Evolutionary conservation across 2,113 vertebrate genomes (phyloP).

Genomic region (Pedionomus torquatus): DNA sequence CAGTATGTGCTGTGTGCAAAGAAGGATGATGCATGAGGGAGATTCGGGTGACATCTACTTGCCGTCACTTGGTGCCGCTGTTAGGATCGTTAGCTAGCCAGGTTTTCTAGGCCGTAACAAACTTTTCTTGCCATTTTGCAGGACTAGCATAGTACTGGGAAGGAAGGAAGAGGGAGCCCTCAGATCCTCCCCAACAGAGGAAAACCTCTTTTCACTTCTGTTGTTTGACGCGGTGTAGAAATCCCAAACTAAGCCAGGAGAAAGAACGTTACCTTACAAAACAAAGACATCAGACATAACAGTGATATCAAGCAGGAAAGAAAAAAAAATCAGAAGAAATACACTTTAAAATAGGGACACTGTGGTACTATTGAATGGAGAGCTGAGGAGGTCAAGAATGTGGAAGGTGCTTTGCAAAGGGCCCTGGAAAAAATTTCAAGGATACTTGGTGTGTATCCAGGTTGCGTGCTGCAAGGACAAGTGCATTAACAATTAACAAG

Average conservation of each 20-base stretch:
- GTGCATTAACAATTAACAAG: too few species aligned
- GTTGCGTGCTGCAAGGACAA: not conserved
- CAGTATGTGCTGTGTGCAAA: not conserved
- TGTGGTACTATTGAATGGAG: not conserved
- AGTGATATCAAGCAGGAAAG: not conserved
- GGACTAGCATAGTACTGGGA: not conserved
- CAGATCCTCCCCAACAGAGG: not conserved
- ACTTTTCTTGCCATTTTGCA: not conserved
- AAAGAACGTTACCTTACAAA: not conserved
- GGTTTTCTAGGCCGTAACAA: rapidly evolving
- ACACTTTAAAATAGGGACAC: not conserved
- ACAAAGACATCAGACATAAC: not conserved
- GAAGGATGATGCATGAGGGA: rapidly evolving
- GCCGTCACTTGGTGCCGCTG: not conserved
- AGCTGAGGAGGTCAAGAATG: not conserved
- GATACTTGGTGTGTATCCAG: not conserved
- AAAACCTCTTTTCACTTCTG: not conserved
- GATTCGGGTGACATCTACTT: not conserved
- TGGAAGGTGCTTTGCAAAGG: not conserved
- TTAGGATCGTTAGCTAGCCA: not conserved
- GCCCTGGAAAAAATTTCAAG: not conserved
- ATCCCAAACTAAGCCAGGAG: not conserved
- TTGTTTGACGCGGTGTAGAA: not conserved
- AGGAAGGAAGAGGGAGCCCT: not conserved
- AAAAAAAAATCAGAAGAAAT: not conserved